Base-by-base conservation (phyloP, 1,140 invertebrate genomes). In the Lordiphosa collinella region DNA sequence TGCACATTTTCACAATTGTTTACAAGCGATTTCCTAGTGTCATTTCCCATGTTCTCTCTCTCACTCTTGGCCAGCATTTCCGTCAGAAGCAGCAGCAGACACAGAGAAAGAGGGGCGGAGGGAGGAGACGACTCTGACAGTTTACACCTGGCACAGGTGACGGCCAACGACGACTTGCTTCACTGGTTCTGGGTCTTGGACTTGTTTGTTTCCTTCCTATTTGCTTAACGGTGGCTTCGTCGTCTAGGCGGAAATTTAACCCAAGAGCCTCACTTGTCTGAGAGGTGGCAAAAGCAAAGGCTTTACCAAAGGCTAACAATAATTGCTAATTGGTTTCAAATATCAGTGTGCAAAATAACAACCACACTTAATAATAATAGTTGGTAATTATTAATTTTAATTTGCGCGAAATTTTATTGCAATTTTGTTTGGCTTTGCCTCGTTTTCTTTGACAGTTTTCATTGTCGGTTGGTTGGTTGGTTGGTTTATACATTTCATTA, bases 1-100 rank as follows among this genome's bases (percentile, higher is more conserved):
- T 55, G 35, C 22, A 25, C 22, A 25, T 47, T 60, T 63, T 65
- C 59, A 70, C 59, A 67, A 61, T 84, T 72, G 79, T 78, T 84
- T 84, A 82, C 78, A 70, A 84, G 78, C 78, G 72, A 82, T 82
- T 82, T 82, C 78, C 78, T 85, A 82, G 78, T 82, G 78, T 78
- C 78, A 85, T 85, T 82, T 82, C 78, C 72, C 78, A 69, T 69
- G 69, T 63, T 68, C 57, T 44, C 57, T 59, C 46, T 68, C 49
- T 53, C 64, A 51, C 51, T 16, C 22, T 34, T 37, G 60, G 63
- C 59, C 48, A 38, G 60, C 60, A 53, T 53, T 63, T 63, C 60
- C 60, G 60, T 63, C 16, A 48, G 37, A 31, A 41, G 18, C 46
- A 11, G 32, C 11, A 7, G 5, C 13, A 10, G 8, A 7, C 12